Percentiles rank a stretch among this genome's conserved stretches.
These are phyloP conservation scores for Rhegmatorhina hoffmannsi DNA, from an alignment of 2,113 vertebrate species.

Conservation along the genomic window DNA sequence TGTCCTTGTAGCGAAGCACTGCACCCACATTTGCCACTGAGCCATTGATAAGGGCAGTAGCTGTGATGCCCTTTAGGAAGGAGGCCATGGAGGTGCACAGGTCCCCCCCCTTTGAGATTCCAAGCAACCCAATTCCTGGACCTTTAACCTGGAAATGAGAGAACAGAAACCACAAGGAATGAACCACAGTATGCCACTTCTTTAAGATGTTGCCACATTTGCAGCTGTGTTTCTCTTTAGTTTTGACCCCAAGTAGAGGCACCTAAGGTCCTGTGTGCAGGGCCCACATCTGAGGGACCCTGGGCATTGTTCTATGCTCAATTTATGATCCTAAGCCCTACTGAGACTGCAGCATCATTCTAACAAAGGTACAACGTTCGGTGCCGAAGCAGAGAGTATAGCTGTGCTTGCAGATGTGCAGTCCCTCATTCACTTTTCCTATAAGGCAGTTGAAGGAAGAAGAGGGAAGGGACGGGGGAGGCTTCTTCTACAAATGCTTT, in stretches of 20 bases:
- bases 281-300: neutral
- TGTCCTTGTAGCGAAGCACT: constrained; percentile 75
- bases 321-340: neutral
- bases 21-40: constrained; percentile 74
- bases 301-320: neutral
- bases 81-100: constrained; percentile 86
- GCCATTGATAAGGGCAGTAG: constrained; percentile 82
- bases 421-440: neutral
- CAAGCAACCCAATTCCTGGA: constrained; percentile 83
- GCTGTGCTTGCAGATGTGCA: neutral
- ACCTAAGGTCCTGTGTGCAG: neutral
- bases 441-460: neutral
- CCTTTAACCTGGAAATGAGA: constrained; percentile 72
- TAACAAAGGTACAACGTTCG: neutral
- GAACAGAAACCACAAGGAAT: neutral
- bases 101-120: constrained; percentile 85
- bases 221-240: neutral
- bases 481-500: neutral
- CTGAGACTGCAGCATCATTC: neutral
- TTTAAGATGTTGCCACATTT: neutral
- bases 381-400: neutral
- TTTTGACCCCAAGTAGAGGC: neutral
- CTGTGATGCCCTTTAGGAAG: constrained; percentile 83
- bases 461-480: neutral
- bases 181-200: neutral